A percentile compares a stretch with the other conserved stretches of the same genome.
Evolutionary conservation across 2,888 invertebrate species (phyloP).

Genomic region (Eupithecia pulchellata): DNA sequence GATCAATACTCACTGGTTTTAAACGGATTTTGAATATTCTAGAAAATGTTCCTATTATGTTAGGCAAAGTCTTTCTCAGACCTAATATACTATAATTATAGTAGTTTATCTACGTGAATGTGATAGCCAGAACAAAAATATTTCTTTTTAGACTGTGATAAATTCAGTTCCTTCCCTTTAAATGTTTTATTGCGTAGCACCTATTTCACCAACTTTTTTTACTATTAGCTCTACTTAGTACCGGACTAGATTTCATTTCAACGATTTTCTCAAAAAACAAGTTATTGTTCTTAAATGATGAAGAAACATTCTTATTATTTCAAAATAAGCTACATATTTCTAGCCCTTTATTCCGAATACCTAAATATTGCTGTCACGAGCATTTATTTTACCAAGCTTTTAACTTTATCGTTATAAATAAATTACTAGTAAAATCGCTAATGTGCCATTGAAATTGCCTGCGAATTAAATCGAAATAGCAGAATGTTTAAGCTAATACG

Average conservation of each 20-base stretch:
- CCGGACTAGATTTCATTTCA: too few relatives aligned
- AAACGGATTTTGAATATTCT: neutral
- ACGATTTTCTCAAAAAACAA: too few relatives aligned
- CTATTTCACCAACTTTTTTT: too few relatives aligned
- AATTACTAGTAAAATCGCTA: slow-evolving; percentile 8
- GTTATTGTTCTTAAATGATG: too few relatives aligned
- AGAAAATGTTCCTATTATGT: neutral
- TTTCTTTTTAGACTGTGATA: neutral
- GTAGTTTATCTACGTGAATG: neutral
- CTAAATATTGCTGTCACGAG: neutral
- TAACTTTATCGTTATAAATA: slow-evolving; percentile 4
- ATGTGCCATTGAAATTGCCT: slow-evolving; percentile 8
- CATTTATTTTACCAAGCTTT: neutral
- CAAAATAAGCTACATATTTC: neutral
- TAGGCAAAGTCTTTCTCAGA: too few relatives aligned
- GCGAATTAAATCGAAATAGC: slow-evolving; percentile 10
- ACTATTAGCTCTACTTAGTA: too few relatives aligned
- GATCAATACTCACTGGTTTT: neutral
- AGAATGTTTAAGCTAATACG: slow-evolving; percentile 5
- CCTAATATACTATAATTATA: too few relatives aligned
- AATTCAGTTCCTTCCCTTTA: neutral
- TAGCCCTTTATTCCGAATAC: neutral
- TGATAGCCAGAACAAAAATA: neutral
- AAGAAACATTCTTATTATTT: neutral
- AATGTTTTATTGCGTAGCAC: neutral